Evolutionary conservation across 53 echinoderm and acorn worm species (phyloP), one percentile per base, ranked within the genome.

Genomic region (Astropecten irregularis): DNA sequence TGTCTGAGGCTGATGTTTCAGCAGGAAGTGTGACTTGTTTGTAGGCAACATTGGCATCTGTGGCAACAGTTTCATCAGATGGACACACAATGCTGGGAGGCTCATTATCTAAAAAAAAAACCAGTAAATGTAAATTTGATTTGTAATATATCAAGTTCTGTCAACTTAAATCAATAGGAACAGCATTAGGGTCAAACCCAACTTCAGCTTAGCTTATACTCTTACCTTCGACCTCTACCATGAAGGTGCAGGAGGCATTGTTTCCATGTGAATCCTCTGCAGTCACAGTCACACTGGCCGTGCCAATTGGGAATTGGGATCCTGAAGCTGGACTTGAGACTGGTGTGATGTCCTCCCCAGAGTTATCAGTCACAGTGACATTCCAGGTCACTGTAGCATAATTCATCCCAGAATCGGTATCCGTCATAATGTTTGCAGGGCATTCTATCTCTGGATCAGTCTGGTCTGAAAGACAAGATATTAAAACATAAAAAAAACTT

Each of bases 41-140:
- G 42, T 6, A 42, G 42, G 42, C 9, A 20, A 37, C 2, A 11
- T 14, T 27, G 38, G 29, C 4, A 2, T 59, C 56, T 18, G 76
- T 76, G 3, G 27, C 2, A 37, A 33, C 28, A 0, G 76, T 76
- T 39, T 51, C 3, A 34, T 76, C 58, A 21, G 38, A 57, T 27
- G 76, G 76, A 36, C 76, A 76, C 5, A 26, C 40, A 25, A 76
- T 76, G 14, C 6, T 11, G n/a, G 54, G 54, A n/a, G 9, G n/a
- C 16, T 54, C 54, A 54, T n/a, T 18, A 21, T 54, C 54, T 54
- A n/a, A 54, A n/a, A n/a, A 21, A 54, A 54, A n/a, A 54, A n/a
- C 9, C 4, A n/a, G 16, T 8, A 42, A 42, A 42, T 11, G 11
- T 8, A 11, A 42, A 8, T 42, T 8, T 42, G 6, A 42, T 42